These are phyloP conservation scores for Mesoligia furuncula DNA, from an alignment of 2,888 invertebrate species.

Conservation along the genomic window DNA sequence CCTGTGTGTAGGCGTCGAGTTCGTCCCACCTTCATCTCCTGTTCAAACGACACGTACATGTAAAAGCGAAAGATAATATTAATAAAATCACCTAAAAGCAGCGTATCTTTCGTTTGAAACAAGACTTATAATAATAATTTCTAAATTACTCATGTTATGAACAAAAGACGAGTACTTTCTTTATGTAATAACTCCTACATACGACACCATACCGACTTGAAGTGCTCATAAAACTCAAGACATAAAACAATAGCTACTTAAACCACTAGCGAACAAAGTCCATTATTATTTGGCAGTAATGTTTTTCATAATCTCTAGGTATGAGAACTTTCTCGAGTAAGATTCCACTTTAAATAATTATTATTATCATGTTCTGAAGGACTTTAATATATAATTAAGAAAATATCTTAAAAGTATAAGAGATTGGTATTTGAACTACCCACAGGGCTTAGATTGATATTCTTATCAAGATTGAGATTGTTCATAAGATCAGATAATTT, in stretches of 20 bases:
- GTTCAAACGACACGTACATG: no score
- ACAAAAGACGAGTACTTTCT: constrained; percentile 22
- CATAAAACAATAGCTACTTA: constrained; percentile 27
- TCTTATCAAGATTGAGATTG: neutral
- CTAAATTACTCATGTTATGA: constrained; percentile 20
- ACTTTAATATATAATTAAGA: constrained; percentile 9
- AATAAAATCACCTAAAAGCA: neutral
- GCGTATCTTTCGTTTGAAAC: neutral
- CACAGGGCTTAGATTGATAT: neutral
- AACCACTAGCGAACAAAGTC: neutral
- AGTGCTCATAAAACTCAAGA: constrained; percentile 19
- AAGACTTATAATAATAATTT: constrained; percentile 2
- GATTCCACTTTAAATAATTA: constrained; percentile 16
- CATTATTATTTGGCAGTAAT: constrained; percentile 17
- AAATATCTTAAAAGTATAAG: constrained; percentile 13
- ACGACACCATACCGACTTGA: constrained; percentile 15
- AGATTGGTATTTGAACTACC: constrained; percentile 23
- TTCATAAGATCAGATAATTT: neutral
- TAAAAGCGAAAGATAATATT: neutral
- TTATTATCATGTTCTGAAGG: constrained; percentile 10
- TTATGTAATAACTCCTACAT: constrained; percentile 28
- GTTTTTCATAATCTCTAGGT: constrained; percentile 2
- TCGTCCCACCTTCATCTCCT: neutral
- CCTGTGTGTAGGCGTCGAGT: no score
- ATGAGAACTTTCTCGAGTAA: constrained; percentile 12